phyloP scores from a whole-genome alignment of 2,797 vertebrate genomes.

The Squalus acanthias region DNA sequence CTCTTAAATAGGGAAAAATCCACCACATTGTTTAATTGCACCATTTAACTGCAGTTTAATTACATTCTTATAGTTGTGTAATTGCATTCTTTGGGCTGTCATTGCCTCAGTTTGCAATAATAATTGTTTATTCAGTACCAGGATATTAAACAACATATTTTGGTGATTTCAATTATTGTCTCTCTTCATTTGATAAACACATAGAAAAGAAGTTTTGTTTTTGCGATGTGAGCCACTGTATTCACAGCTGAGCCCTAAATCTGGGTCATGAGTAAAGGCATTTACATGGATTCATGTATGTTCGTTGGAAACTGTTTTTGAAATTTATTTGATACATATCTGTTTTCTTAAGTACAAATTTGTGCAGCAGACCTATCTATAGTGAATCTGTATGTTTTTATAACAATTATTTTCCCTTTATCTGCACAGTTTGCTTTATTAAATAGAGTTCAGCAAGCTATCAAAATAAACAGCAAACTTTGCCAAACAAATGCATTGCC shows the following conservation, averaged over 20 bases:
- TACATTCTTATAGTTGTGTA: not conserved
- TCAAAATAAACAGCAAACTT: conserved; percentile 16
- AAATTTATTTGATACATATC: not conserved
- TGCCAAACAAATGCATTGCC: not conserved
- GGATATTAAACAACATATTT: not conserved
- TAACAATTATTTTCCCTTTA: not conserved
- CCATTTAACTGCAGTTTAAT: not conserved
- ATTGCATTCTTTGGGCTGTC: not conserved
- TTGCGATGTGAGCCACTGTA: not conserved
- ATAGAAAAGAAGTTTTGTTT: not conserved
- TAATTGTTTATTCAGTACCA: not conserved
- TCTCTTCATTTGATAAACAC: not conserved
- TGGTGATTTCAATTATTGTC: too few species aligned
- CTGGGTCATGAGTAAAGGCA: not conserved
- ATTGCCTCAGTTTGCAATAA: not conserved
- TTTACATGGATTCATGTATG: not conserved
- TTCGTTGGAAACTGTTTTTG: not conserved
- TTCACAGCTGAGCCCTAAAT: not conserved
- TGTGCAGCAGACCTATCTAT: not conserved
- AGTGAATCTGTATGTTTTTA: conserved; percentile 23
- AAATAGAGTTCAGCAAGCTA: not conserved
- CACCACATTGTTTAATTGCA: not conserved
- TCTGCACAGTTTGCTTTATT: not conserved
- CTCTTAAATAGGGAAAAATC: not conserved
- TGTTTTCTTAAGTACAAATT: not conserved